Evolutionary conservation across 30 jellyfish, hydroid and myxozoan species (phyloP), one percentile per base, ranked within the genome.

Genomic region (Pelagia noctiluca): DNA sequence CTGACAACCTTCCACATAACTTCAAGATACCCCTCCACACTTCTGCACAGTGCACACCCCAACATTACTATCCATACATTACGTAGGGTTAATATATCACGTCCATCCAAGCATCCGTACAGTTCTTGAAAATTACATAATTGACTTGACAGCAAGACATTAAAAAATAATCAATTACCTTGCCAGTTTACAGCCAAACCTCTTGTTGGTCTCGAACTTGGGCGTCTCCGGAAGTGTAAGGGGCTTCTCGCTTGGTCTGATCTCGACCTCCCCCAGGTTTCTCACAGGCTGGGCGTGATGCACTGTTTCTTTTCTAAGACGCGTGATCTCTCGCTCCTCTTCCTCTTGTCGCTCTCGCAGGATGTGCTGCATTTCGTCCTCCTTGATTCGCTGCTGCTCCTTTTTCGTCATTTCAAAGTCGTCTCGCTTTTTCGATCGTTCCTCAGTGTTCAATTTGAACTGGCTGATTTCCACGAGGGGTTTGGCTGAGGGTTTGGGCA

Each of bases 201-300:
- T 62, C 50, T 75, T 87, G 29, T 87, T 82, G 42, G 95, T 76
- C 73, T 82, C 97, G 50, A 93, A 93, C 60, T 93, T 82, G 16
- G 98, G 98, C 11, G 97, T 93, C 37, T 65, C 89, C 12, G 98
- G 96, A 69, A 70, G 35, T 12, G 98, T 93, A 4, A 83, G 50
- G 1, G 97, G 93, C 37, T 72, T 76, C 0, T 69, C 81, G 61
- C 98, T 86, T 23, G 93, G 90, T 47, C 61, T 78, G 63, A 93
- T 42, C 37, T 69, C 93, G n/a, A 93, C 54, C 3, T 83, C 89
- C 24, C 86, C 93, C 36, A 64, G 87, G 10, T 77, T 79, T 67
- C 94, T 87, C 42, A 93, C 80, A 30, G 98, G 97, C 35, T 87
- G 75, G 25, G 98, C 96, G 53, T 78, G 83, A 37, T 83, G 96